Evolutionary conservation across 2,888 invertebrate genomes (phyloP), one percentile per base, ranked within the genome.

Genomic region (Meiosimyza platycephala): DNA sequence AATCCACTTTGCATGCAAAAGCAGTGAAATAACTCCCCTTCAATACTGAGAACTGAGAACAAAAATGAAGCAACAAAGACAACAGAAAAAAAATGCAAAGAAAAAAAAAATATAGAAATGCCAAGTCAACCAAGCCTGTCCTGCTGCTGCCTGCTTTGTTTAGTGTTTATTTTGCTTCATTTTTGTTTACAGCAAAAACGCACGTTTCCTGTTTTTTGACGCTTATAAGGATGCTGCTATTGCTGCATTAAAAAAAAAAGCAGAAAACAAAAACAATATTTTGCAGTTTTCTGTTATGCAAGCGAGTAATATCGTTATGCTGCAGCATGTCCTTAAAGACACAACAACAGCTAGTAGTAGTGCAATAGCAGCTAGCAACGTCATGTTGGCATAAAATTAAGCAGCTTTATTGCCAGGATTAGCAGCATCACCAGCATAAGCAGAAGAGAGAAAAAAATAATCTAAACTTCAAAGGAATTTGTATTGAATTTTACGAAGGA

Each of bases 391-490:
- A 81, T 80, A 80, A 82, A 81, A 81, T 81, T 81, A 82, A 81
- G 82, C 81, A 81, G 81, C 81, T 82, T 80, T 80, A 81, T 82
- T 81, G 81, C 79, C 77, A 68, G 81, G 80, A 80, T 80, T 82
- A 81, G 82, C 80, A 80, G 79, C 16, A 40, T 22, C 13, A 22
- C 1, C 22, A 22, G 18, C 48, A 50, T 15, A 50, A 13, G 18
- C 50, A 11, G 16, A 11, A 6, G 15, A 63, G 18, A 7, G 22
- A 47, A 60, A 60, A 28, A 60, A 60, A 15, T 3, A 40, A 15
- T 28, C 9, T n/a, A 60, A 33, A 60, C 22, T 15, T n/a, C 33
- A 13, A 13, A 60, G 40, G 15, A 60, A n/a, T n/a, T 33, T 15
- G 13, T 22, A 57, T 57, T 18, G 11, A 55, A 18, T 55, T 55